phyloP scores from a whole-genome alignment of 2,797 vertebrate species.

The Choloepus didactylus region DNA sequence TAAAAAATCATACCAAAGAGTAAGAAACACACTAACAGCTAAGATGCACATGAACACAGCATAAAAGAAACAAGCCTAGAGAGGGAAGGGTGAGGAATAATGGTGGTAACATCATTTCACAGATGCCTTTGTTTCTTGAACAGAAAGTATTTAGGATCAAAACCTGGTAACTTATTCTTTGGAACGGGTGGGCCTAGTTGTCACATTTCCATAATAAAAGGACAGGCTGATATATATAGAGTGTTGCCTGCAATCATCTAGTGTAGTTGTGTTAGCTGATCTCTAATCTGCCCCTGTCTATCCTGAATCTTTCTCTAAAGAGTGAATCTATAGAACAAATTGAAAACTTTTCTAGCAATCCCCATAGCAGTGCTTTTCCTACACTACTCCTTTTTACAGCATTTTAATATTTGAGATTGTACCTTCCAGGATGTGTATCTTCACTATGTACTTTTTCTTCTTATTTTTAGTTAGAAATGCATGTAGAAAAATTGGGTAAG shows the following conservation, averaged over 20 bases:
- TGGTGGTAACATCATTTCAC: neutral
- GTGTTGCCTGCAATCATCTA: neutral
- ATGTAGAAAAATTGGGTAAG: neutral
- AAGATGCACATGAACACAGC: neutral
- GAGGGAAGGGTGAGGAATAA: neutral
- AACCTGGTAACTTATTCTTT: neutral
- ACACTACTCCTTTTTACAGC: neutral
- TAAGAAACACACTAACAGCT: neutral
- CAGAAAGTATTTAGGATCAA: neutral
- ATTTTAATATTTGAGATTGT: neutral
- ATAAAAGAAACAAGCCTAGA: neutral
- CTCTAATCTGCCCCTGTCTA: neutral
- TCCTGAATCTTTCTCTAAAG: neutral
- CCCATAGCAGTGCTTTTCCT: neutral
- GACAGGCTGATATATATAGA: no score
- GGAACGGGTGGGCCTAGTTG: neutral
- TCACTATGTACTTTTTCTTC: neutral
- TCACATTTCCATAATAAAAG: constrained; percentile 16
- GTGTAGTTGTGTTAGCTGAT: neutral
- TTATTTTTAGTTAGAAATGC: neutral
- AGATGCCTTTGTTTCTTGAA: neutral
- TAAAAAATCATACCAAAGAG: neutral
- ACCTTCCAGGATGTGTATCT: neutral
- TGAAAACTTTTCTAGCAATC: neutral
- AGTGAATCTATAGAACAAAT: neutral